A percentile compares a stretch with the other conserved stretches of the same genome.
Conservation (phyloP, 1,140 invertebrate genomes). For the Cryptotermes secundus region DNA sequence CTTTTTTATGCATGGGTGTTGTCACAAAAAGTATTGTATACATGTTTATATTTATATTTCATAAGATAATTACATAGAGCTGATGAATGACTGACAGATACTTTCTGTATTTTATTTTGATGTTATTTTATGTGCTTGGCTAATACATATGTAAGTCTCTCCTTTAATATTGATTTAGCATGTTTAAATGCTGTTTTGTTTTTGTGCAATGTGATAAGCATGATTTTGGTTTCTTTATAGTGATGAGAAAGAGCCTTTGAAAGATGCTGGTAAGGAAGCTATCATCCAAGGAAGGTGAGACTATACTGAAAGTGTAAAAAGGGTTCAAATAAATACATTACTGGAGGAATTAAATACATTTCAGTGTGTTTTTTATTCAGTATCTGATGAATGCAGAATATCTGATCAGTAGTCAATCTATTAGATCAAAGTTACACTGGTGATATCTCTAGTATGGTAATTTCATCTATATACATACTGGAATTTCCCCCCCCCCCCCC, state of each 20-base stretch:
- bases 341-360: no score
- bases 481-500: no score
- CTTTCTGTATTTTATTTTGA: background rate
- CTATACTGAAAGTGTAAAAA: background rate
- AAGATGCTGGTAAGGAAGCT: slow-evolving; percentile 47
- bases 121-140: background rate
- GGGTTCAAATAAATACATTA: background rate
- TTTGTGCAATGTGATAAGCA: slow-evolving; percentile 22
- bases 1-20: background rate
- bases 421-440: no score
- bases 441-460: no score
- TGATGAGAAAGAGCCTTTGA: slow-evolving; percentile 79
- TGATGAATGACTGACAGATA: background rate
- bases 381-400: no score
- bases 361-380: no score
- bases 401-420: no score
- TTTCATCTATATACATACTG: no score
- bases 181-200: background rate
- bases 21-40: background rate
- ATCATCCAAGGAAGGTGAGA: slow-evolving; percentile 14
- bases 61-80: background rate
- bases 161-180: background rate
- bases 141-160: background rate
- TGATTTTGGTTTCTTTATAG: slow-evolving; percentile 51
- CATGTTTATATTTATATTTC: background rate